Percentiles rank a stretch among this genome's conserved stretches.
Evolutionary conservation across 2,113 vertebrate species (phyloP).

Genomic region (Carlito syrichta): DNA sequence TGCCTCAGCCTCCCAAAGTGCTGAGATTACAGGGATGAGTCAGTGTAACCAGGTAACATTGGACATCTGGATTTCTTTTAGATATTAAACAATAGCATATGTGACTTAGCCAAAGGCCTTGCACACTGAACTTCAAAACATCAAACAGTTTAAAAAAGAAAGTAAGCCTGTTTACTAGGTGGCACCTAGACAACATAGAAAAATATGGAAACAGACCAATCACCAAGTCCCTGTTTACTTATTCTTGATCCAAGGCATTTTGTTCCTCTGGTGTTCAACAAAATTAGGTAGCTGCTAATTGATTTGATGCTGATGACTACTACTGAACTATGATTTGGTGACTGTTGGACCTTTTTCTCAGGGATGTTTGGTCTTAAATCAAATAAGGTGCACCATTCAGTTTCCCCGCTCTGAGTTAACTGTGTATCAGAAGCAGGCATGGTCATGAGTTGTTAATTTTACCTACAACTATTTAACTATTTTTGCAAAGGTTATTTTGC

Average conservation of each 20-base stretch:
- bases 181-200: not conserved
- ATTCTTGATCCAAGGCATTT: not conserved
- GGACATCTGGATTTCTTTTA: not conserved
- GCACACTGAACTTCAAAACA: not conserved
- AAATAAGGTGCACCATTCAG: not conserved
- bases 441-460: not conserved
- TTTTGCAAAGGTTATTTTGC: not conserved
- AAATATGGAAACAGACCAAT: not conserved
- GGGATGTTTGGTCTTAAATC: not conserved
- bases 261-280: not conserved
- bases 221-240: not conserved
- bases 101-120: not conserved
- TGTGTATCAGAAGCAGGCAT: not conserved
- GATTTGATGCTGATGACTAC: not conserved
- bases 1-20: too few species aligned
- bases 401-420: not conserved
- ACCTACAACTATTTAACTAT: not conserved
- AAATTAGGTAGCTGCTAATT: not conserved
- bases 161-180: not conserved
- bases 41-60: not conserved
- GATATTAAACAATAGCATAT: conserved; percentile 8
- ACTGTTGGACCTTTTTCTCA: not conserved
- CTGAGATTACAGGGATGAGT: too few species aligned
- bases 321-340: not conserved
- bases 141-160: not conserved